Percentiles rank a stretch among this genome's conserved stretches.
phyloP scores from a whole-genome alignment of 2,888 invertebrate genomes.

The Drosophila flavopinicola region DNA sequence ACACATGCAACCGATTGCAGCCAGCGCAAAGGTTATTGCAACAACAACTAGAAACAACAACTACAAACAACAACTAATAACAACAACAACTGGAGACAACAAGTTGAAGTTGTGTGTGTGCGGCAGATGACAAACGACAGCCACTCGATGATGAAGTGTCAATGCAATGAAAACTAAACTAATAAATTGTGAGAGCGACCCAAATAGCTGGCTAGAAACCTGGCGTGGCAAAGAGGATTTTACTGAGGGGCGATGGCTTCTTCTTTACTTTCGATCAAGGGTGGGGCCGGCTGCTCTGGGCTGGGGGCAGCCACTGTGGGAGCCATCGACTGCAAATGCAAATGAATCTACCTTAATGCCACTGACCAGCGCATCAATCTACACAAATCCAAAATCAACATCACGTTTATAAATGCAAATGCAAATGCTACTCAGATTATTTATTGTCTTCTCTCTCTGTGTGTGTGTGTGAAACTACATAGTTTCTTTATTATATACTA shows the following conservation, averaged over 20 bases:
- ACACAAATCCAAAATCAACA: neutral
- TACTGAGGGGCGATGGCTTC: slow-evolving; percentile 53
- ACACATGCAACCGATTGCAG: slow-evolving; percentile 58
- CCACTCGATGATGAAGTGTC: slow-evolving; percentile 80
- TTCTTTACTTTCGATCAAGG: neutral
- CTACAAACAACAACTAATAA: slow-evolving; percentile 13
- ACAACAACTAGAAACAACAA: slow-evolving; percentile 7
- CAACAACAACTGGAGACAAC: slow-evolving; percentile 25
- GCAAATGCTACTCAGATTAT: neutral
- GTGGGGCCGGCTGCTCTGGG: no score
- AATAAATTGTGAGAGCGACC: slow-evolving; percentile 81
- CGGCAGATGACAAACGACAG: slow-evolving; percentile 78
- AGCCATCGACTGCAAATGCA: no score
- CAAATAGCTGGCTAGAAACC: slow-evolving; percentile 80
- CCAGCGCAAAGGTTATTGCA: slow-evolving; percentile 64
- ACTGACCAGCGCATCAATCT: slow-evolving; percentile 3
- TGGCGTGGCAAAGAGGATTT: slow-evolving; percentile 75
- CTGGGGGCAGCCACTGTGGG: no score
- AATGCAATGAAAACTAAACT: slow-evolving; percentile 81
- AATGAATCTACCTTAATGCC: no score
- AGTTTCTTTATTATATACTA: no score
- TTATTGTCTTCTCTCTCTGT: slow-evolving; percentile 4
- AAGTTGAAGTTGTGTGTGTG: slow-evolving; percentile 27
- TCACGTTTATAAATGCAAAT: slow-evolving; percentile 6
- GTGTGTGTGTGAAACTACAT: neutral